Evolutionary conservation across 2,888 invertebrate species (phyloP), one percentile per base, ranked within the genome.

Genomic region (Tiliacea aurago): DNA sequence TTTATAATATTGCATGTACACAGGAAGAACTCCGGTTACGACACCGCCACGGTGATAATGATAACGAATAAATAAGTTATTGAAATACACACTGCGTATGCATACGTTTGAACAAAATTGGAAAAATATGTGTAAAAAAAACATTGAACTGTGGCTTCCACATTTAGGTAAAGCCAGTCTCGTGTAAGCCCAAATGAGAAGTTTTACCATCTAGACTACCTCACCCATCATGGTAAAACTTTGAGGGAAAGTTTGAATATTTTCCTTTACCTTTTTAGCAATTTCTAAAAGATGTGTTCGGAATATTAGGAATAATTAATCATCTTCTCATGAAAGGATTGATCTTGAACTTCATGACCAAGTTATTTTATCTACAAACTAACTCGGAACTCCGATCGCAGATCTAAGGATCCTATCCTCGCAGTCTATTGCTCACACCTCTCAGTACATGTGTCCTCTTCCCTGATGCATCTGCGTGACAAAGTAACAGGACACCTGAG

Each of bases 1-100:
- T n/a, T n/a, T 72, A 70, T 74, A 73, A 74, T 78, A 84, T 80
- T 67, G 51, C 56, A 43, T 63, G 84, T 64, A 76, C 78, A 84
- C 86, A 86, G 88, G 88, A 87, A 87, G 85, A 76, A 79, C 80
- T 87, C 83, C 64, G 64, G 72, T 86, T 86, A 81, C 86, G 71
- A 84, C 76, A 86, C 76, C 64, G 70, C 58, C 69, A 68, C 75
- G 61, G 55, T 75, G 74, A 81, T 83, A 73, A 70, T 74, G 76
- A 71, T 78, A 83, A 67, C 67, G 75, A 56, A 80, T 37, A 28
- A 28, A 28, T 82, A 66, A 80, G 45, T 74, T 71, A 65, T 70
- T 73, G 64, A 58, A 65, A 76, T 77, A 62, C 41, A 70, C 20
- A 43, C 49, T 58, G 55, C 51, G 56, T 71, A 37, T 58, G 55